Evolutionary conservation across 2,113 vertebrate species (phyloP).

Genomic region (Epinephelus lanceolatus): DNA sequence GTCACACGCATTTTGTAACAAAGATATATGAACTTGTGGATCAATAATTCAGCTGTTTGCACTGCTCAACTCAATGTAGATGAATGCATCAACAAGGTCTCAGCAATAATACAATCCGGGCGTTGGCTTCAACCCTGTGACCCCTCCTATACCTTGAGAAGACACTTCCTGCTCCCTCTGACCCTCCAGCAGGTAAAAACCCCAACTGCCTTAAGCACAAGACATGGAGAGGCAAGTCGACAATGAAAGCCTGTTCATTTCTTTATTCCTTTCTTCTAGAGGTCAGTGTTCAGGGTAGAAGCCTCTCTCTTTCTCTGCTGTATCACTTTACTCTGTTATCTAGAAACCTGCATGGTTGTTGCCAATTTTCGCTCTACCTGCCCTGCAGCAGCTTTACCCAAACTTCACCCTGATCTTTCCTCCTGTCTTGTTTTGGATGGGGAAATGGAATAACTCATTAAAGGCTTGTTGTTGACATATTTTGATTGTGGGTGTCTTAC

Average conservation of each 20-base stretch:
- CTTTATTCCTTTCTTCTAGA: slow-evolving; percentile 14
- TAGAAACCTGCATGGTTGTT: not conserved
- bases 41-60: slow-evolving; percentile 24
- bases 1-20: not conserved
- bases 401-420: not conserved
- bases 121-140: slow-evolving; percentile 45
- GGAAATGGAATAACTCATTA: not conserved
- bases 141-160: slow-evolving; percentile 30
- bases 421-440: not conserved
- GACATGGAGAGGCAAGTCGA: slow-evolving; percentile 25
- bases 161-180: slow-evolving; percentile 27
- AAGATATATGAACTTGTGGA: not conserved
- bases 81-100: slow-evolving; percentile 10
- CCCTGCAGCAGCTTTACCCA: not conserved
- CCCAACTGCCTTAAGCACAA: slow-evolving; percentile 26
- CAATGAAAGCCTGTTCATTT: slow-evolving; percentile 37
- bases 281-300: not conserved
- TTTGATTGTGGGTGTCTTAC: not conserved
- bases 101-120: slow-evolving; percentile 45
- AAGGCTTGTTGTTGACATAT: not conserved
- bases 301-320: slow-evolving; percentile 21
- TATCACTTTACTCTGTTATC: slow-evolving; percentile 48
- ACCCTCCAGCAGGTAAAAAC: slow-evolving; percentile 48
- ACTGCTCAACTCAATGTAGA: not conserved
- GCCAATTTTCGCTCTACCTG: slow-evolving; percentile 3